Percentiles rank a stretch among this genome's conserved stretches.
Conservation (phyloP, 1,140 invertebrate genomes). For the Cylas formicarius region DNA sequence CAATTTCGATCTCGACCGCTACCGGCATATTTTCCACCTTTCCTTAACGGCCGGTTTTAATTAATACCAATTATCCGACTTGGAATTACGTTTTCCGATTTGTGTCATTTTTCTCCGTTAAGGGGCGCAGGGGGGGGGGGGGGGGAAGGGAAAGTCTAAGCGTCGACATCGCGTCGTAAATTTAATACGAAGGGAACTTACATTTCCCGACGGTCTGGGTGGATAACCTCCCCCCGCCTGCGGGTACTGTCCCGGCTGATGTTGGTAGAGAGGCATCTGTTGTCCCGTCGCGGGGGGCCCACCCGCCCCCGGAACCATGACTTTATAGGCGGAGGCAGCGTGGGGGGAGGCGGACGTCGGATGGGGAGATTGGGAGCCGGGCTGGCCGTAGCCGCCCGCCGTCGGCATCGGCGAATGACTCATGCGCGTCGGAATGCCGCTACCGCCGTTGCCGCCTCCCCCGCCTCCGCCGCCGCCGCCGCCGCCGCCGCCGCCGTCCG, state of each 20-base stretch:
- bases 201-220: slow-evolving; percentile 47
- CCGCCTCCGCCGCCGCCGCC: slow-evolving; percentile 58
- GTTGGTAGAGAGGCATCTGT: slow-evolving; percentile 48
- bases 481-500: slow-evolving; percentile 66
- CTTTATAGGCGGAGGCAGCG: slow-evolving; percentile 43
- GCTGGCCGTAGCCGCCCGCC: slow-evolving; percentile 59
- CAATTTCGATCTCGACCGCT: too few species aligned
- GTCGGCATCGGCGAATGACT: slow-evolving; percentile 68
- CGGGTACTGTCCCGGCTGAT: slow-evolving; percentile 47
- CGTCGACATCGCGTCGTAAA: too few species aligned
- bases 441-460: slow-evolving; percentile 58
- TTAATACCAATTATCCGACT: too few species aligned
- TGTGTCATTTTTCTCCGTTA: too few species aligned
- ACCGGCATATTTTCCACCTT: too few species aligned
- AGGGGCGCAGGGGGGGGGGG: too few species aligned
- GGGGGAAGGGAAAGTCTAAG: too few species aligned
- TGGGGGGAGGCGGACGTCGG: slow-evolving; percentile 53
- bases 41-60: too few species aligned
- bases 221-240: slow-evolving; percentile 47
- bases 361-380: slow-evolving; percentile 45
- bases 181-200: too few species aligned
- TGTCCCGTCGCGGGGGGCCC: slow-evolving; percentile 34
- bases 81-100: too few species aligned
- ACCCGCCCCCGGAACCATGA: slow-evolving; percentile 47
- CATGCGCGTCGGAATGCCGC: slow-evolving; percentile 45